Conservation (phyloP, 2,888 invertebrate species). For the Ormyrus thymus region DNA sequence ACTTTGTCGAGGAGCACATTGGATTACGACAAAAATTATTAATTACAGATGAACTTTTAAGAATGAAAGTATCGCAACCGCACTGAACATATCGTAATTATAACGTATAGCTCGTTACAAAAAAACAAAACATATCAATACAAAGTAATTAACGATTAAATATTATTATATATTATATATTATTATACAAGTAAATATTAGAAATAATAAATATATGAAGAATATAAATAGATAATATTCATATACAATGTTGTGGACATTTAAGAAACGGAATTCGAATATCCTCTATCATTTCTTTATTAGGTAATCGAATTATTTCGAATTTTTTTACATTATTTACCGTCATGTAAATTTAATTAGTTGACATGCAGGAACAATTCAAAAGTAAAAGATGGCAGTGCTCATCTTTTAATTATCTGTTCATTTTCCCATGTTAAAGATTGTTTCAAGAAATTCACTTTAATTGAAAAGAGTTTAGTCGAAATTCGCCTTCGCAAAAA, state of each 20-base stretch:
- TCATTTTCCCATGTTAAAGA: too few relatives aligned
- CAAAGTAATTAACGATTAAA: constrained; percentile 44
- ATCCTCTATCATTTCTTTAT: not conserved
- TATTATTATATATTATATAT: constrained; percentile 42
- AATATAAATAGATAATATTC: constrained; percentile 27
- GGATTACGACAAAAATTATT: not conserved
- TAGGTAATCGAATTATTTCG: too few relatives aligned
- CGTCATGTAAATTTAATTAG: too few relatives aligned
- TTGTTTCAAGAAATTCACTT: not conserved
- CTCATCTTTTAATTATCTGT: too few relatives aligned
- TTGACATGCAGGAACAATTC: too few relatives aligned
- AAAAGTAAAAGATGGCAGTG: too few relatives aligned
- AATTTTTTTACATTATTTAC: too few relatives aligned
- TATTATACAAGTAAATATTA: constrained; percentile 21
- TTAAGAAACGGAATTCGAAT: constrained; percentile 4
- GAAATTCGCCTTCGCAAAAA: constrained; percentile 19
- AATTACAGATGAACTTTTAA: constrained; percentile 1
- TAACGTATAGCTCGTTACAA: constrained; percentile 37
- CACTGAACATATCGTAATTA: constrained; percentile 43
- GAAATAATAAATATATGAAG: constrained; percentile 19
- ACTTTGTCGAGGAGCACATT: not conserved
- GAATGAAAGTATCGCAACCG: constrained; percentile 14
- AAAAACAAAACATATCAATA: constrained; percentile 49
- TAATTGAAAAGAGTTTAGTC: not conserved
- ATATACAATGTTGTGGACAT: constrained; percentile 34